Conservation (phyloP, 2,888 invertebrate genomes). For the Nomada lathburiana region DNA sequence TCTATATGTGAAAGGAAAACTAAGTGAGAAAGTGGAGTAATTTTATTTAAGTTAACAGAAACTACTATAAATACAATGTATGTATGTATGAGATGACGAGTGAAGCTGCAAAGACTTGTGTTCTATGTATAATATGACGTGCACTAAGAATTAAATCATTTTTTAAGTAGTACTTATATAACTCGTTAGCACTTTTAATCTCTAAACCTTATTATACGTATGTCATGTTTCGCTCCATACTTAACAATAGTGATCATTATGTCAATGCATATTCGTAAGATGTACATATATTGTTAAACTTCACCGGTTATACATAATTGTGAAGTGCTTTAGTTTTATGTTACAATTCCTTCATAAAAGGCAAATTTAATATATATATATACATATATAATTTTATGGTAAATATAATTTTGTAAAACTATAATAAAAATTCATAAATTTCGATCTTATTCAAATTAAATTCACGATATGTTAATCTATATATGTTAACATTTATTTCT, state of each 20-base stretch:
- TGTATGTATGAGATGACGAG: slow-evolving; percentile 76
- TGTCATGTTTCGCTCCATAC: slow-evolving; percentile 37
- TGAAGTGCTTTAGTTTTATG: slow-evolving; percentile 42
- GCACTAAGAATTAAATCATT: slow-evolving; percentile 77
- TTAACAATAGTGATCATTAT: slow-evolving; percentile 24
- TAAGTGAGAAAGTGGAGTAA: slow-evolving; percentile 63
- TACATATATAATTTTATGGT: slow-evolving; percentile 42
- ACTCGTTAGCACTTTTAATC: slow-evolving; percentile 58
- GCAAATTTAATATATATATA: slow-evolving; percentile 36
- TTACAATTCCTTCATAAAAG: slow-evolving; percentile 28
- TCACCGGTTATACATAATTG: slow-evolving; percentile 33
- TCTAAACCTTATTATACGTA: slow-evolving; percentile 55
- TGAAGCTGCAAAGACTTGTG: slow-evolving; percentile 72
- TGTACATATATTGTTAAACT: slow-evolving; percentile 60
- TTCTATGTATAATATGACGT: slow-evolving; percentile 79
- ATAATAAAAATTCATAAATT: slow-evolving; percentile 42
- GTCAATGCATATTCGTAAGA: slow-evolving; percentile 38
- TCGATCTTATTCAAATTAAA: slow-evolving; percentile 31
- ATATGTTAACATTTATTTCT: slow-evolving; percentile 5
- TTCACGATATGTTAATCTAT: slow-evolving; percentile 13
- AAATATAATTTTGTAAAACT: slow-evolving; percentile 61
- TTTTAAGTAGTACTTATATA: slow-evolving; percentile 74
- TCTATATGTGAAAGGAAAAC: slow-evolving; percentile 87
- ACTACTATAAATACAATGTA: slow-evolving; percentile 69
- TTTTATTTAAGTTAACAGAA: slow-evolving; percentile 74